Percentiles rank a stretch among this genome's conserved stretches.
Conservation (phyloP, 2,113 vertebrate species). For the Mirza zaza region DNA sequence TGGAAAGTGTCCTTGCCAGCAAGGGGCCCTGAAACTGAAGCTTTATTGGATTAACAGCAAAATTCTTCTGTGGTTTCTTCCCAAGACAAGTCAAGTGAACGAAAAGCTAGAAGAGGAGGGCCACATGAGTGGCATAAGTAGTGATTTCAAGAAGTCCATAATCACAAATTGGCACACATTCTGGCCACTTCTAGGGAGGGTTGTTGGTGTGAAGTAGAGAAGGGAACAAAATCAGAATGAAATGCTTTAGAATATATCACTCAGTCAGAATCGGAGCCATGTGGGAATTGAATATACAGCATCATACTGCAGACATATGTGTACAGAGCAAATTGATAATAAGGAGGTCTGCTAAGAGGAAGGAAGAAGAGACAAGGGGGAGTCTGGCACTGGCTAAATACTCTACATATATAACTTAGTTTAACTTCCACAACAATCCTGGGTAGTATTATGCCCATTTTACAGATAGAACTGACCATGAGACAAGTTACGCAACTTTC, state of each 20-base stretch:
- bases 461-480: not conserved
- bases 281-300: not conserved
- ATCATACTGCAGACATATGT: not conserved
- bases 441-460: not conserved
- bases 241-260: not conserved
- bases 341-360: not conserved
- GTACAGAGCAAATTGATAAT: not conserved
- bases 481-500: not conserved
- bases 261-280: not conserved
- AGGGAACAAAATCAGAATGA: not conserved
- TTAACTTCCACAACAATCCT: not conserved
- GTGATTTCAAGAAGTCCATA: not conserved
- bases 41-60: not conserved
- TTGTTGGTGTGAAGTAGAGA: not conserved
- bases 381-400: not conserved
- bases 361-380: not conserved
- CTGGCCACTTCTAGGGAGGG: not conserved
- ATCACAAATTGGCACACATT: not conserved
- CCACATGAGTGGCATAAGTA: not conserved
- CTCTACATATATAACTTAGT: not conserved
- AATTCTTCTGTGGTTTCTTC: not conserved
- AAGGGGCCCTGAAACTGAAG: not conserved
- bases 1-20: not conserved
- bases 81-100: not conserved
- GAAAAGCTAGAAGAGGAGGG: not conserved